A percentile compares a stretch with the other conserved stretches of the same genome.
These are phyloP conservation scores for Limnephilus rhombicus DNA, from an alignment of 2,888 invertebrate species.

Conservation along the genomic window DNA sequence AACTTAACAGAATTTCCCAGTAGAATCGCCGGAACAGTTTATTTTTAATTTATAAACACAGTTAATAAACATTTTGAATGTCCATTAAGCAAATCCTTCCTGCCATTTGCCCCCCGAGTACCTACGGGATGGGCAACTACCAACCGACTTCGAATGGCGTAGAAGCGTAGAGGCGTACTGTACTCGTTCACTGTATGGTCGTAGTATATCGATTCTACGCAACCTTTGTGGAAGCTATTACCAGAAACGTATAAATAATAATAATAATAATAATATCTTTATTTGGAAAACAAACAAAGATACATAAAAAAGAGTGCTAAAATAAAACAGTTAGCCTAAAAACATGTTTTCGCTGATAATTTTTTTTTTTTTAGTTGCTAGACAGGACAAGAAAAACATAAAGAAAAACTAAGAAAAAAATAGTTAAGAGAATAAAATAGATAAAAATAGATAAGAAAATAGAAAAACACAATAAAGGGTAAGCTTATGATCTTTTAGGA, in stretches of 20 bases:
- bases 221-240: neutral
- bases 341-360: no score
- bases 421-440: no score
- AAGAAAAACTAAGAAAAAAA: no score
- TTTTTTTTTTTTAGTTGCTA: no score
- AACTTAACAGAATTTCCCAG: slow-evolving; percentile 46
- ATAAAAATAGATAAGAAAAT: no score
- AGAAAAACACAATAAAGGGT: no score
- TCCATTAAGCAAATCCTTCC: slow-evolving; percentile 63
- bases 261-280: no score
- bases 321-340: no score
- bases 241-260: neutral
- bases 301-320: no score
- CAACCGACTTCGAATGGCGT: neutral
- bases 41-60: slow-evolving; percentile 64
- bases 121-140: neutral
- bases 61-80: slow-evolving; percentile 64
- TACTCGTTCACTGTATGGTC: neutral
- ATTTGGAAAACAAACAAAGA: no score
- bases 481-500: no score
- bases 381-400: no score
- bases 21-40: slow-evolving; percentile 46
- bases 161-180: neutral
- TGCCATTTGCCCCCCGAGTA: slow-evolving; percentile 15
- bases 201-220: neutral